phyloP scores from a whole-genome alignment of 2,797 vertebrate genomes.

The Ara ararauna region DNA sequence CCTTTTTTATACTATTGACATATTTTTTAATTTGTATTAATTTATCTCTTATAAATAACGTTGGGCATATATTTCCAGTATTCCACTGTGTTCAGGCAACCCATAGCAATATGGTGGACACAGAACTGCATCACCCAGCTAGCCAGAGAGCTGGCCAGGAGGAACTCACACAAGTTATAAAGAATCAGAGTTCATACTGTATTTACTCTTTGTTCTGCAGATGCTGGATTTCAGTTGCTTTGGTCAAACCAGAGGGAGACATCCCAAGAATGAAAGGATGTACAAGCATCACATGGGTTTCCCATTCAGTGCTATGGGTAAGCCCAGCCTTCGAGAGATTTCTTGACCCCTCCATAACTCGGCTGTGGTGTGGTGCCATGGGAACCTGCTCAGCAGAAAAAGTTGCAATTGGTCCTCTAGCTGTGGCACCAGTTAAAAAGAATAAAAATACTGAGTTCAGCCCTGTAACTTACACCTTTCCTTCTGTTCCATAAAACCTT shows the following conservation, averaged over 20 bases:
- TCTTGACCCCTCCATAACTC: neutral
- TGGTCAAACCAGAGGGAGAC: neutral
- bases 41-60: neutral
- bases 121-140: neutral
- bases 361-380: rapidly evolving
- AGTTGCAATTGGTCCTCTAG: neutral
- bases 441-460: neutral
- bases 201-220: neutral
- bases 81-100: neutral
- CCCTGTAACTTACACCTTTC: neutral
- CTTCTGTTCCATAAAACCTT: neutral
- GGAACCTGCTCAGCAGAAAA: neutral
- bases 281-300: neutral
- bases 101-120: neutral
- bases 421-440: neutral
- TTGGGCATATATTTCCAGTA: neutral
- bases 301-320: neutral
- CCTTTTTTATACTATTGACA: neutral
- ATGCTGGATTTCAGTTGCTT: neutral
- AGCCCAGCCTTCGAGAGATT: neutral
- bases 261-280: neutral
- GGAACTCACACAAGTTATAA: neutral
- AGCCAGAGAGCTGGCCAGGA: neutral
- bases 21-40: neutral
- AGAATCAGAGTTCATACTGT: neutral